Evolutionary conservation across 1,140 invertebrate genomes (phyloP).

Genomic region (Drosophila elegans): DNA sequence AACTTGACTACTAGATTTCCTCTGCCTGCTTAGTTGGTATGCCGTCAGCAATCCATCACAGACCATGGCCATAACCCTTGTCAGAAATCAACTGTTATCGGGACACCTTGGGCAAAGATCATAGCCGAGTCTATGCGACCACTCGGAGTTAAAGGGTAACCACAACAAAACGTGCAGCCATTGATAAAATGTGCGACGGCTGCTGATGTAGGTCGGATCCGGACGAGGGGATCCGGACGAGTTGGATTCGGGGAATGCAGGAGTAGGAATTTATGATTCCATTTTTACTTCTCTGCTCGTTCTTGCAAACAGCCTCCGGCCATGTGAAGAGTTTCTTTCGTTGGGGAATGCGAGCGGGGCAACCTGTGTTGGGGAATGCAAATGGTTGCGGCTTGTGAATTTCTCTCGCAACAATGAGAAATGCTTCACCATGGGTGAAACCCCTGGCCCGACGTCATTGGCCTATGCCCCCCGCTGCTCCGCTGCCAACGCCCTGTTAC

Average conservation of each 20-base stretch:
- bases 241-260: slow-evolving; percentile 4
- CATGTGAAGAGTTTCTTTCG: slow-evolving; percentile 28
- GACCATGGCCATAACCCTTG: slow-evolving; percentile 4
- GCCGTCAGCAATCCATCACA: slow-evolving; percentile 26
- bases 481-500: slow-evolving; percentile 1
- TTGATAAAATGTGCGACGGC: slow-evolving; percentile 63
- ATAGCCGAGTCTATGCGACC: slow-evolving; percentile 11
- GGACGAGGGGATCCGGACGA: too few relatives aligned
- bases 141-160: slow-evolving; percentile 30
- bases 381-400: slow-evolving; percentile 47
- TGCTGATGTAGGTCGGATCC: slow-evolving; percentile 63
- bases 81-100: slow-evolving; percentile 14
- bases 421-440: slow-evolving; percentile 16
- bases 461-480: slow-evolving; percentile 9
- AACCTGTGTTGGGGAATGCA: slow-evolving; percentile 25
- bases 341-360: slow-evolving; percentile 28
- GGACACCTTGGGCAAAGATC: slow-evolving; percentile 13
- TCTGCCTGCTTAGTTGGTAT: slow-evolving; percentile 4
- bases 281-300: slow-evolving; percentile 58
- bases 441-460: slow-evolving; percentile 27
- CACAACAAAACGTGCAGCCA: slow-evolving; percentile 49
- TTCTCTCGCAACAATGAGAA: slow-evolving; percentile 47
- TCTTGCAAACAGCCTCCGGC: slow-evolving; percentile 43
- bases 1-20: neutral
- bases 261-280: slow-evolving; percentile 62